Evolutionary conservation across 2,888 invertebrate species (phyloP).

Genomic region (Danaus chrysippus): DNA sequence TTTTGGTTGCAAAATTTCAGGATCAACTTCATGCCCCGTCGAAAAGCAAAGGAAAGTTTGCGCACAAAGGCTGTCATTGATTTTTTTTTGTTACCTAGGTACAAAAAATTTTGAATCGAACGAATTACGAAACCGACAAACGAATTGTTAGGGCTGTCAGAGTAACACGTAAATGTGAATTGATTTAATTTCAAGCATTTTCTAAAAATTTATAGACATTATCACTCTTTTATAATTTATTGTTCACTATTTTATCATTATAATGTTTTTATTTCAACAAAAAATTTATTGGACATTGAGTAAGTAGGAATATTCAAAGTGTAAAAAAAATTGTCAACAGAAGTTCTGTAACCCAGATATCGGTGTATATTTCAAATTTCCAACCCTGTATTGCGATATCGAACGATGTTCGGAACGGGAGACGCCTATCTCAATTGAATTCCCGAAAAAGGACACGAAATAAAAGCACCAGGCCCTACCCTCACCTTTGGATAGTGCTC

Average conservation of each 20-base stretch:
- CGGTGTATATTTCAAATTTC: constrained; percentile 1
- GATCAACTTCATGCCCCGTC: constrained; percentile 66
- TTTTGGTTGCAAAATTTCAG: constrained; percentile 57
- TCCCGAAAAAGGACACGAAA: constrained; percentile 72
- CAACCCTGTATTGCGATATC: constrained; percentile 49
- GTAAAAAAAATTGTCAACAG: not conserved
- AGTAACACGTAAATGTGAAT: not conserved
- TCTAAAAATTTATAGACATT: too few relatives aligned
- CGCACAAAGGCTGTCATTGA: constrained; percentile 61
- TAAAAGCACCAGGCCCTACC: constrained; percentile 55
- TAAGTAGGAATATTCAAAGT: not conserved
- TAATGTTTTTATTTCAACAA: too few relatives aligned
- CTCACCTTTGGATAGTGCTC: constrained; percentile 61
- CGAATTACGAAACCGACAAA: constrained; percentile 66
- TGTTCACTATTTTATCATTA: too few relatives aligned
- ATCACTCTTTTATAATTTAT: too few relatives aligned
- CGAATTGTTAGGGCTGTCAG: constrained; percentile 50
- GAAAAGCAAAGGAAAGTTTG: constrained; percentile 69
- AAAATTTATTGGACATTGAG: not conserved
- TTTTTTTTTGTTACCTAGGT: constrained; percentile 60
- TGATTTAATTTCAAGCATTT: too few relatives aligned
- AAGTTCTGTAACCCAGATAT: not conserved
- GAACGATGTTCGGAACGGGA: constrained; percentile 62
- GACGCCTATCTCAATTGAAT: constrained; percentile 76
- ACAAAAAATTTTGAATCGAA: constrained; percentile 65